Percentiles rank a stretch among this genome's conserved stretches.
Conservation (phyloP, 2,797 vertebrate species). For the Adelosebastes latens region DNA sequence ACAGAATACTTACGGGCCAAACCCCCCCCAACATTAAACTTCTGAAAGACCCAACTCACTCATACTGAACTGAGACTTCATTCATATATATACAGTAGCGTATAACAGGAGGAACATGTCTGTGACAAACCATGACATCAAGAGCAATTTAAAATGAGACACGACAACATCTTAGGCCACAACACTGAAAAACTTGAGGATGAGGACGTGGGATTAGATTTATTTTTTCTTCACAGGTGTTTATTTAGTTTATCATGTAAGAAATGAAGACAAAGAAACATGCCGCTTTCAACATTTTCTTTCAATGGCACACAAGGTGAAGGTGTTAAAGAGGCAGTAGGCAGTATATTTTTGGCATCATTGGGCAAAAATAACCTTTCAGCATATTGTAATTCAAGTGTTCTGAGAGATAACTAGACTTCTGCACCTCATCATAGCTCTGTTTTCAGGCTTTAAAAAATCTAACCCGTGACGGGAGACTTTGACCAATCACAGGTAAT, state of each 20-base stretch:
- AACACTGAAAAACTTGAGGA: background rate
- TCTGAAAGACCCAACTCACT: too few species aligned
- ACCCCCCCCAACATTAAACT: background rate
- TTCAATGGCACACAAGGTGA: conserved; percentile 86
- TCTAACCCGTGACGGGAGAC: too few species aligned
- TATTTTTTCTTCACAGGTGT: conserved; percentile 63
- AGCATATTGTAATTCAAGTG: too few species aligned
- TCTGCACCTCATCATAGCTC: too few species aligned
- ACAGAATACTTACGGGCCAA: conserved; percentile 32
- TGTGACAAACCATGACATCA: background rate
- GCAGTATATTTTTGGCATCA: too few species aligned
- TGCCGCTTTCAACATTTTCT: conserved; percentile 78
- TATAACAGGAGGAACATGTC: too few species aligned
- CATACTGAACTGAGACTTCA: too few species aligned
- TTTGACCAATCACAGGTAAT: too few species aligned
- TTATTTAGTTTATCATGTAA: conserved; percentile 82
- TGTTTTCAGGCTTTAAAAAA: too few species aligned
- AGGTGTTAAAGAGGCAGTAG: conserved; percentile 35
- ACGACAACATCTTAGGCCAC: background rate
- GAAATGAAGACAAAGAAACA: conserved; percentile 85
- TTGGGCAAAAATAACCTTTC: too few species aligned
- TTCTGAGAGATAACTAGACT: too few species aligned
- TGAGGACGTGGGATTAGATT: background rate
- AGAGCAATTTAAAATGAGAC: background rate
- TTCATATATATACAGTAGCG: too few species aligned